A percentile compares a stretch with the other conserved stretches of the same genome.
Conservation (phyloP, 2,113 vertebrate species). For the Microtus richardsoni region DNA sequence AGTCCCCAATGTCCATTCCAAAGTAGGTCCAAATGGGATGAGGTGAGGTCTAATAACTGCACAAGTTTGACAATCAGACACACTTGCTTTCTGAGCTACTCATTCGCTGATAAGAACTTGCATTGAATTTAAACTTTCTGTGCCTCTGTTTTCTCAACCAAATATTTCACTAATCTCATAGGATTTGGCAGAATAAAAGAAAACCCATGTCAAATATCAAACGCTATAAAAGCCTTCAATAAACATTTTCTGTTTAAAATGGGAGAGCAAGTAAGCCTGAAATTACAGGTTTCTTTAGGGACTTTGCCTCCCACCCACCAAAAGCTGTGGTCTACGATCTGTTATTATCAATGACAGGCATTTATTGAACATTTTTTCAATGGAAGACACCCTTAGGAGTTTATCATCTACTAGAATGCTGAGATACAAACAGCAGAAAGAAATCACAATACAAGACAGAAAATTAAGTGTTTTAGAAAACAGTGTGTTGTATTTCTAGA, state of each 20-base stretch:
- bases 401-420: conserved; percentile 55
- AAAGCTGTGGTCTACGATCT: conserved; percentile 52
- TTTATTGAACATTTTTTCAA: conserved; percentile 51
- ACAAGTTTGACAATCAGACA: neutral
- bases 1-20: neutral
- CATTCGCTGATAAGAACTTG: neutral
- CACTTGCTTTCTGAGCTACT: conserved; percentile 36
- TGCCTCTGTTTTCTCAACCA: conserved; percentile 41
- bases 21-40: neutral
- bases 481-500: conserved; percentile 51
- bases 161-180: conserved; percentile 11
- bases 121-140: neutral
- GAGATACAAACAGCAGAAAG: conserved; percentile 60
- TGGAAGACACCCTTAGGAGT: conserved; percentile 34
- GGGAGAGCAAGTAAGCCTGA: neutral
- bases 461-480: conserved; percentile 63
- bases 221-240: conserved; percentile 1
- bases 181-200: conserved; percentile 38
- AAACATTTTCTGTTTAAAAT: conserved; percentile 18
- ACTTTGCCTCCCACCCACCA: conserved; percentile 21
- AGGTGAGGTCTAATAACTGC: neutral
- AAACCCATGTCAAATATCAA: conserved; percentile 54
- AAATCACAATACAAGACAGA: conserved; percentile 48
- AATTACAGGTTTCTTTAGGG: conserved; percentile 58
- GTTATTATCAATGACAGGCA: conserved; percentile 60